These are phyloP conservation scores for Actias luna DNA, from an alignment of 2,888 invertebrate genomes.

Conservation along the genomic window DNA sequence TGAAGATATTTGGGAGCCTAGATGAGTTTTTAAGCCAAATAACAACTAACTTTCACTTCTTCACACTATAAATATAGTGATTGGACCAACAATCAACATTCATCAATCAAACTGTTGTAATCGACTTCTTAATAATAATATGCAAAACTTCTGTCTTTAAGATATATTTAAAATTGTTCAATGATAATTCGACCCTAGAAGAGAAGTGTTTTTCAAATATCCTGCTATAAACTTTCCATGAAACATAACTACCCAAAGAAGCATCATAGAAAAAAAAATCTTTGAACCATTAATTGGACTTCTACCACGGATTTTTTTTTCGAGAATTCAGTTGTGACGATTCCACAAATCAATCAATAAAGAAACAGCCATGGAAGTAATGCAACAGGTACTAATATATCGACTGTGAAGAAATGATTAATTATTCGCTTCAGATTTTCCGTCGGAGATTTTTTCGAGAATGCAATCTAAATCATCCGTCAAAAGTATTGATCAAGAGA, in stretches of 20 bases:
- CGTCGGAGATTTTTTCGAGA: neutral
- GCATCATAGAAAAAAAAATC: neutral
- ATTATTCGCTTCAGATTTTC: neutral
- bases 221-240: neutral
- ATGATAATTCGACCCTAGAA: neutral
- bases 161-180: neutral
- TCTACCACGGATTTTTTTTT: no score
- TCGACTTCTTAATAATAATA: neutral
- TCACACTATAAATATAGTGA: neutral
- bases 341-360: no score
- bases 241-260: neutral
- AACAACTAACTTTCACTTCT: neutral
- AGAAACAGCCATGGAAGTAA: no score
- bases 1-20: neutral
- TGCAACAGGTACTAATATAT: no score
- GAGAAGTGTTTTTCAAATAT: neutral
- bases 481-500: neutral
- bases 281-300: no score
- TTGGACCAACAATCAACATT: neutral
- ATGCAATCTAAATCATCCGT: neutral
- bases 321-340: no score
- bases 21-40: neutral
- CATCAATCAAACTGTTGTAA: neutral
- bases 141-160: neutral
- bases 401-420: neutral